These are phyloP conservation scores for Sanderia malayensis DNA, from an alignment of 30 jellyfish, hydroid and myxozoan genomes.

Conservation along the genomic window DNA sequence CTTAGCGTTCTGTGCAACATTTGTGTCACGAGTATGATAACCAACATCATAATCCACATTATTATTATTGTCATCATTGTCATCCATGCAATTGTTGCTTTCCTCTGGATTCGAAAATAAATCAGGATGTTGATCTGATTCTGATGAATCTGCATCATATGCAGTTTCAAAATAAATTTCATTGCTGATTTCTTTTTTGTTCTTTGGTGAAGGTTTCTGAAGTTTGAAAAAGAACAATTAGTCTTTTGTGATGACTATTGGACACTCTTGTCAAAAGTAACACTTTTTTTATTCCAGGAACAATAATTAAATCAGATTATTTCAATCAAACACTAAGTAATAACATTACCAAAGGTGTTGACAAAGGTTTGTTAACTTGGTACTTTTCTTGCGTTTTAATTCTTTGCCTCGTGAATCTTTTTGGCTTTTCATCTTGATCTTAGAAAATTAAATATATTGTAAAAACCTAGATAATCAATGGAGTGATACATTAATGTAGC, in stretches of 20 bases:
- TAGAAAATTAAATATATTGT: neutral
- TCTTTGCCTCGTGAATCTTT: neutral
- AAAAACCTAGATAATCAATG: no score
- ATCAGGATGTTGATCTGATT: conserved; percentile 40
- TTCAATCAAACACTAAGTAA: no score
- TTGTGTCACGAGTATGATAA: no score
- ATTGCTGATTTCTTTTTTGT: neutral
- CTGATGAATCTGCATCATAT: conserved; percentile 82
- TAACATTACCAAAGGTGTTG: neutral
- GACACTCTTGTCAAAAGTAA: neutral
- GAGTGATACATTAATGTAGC: no score
- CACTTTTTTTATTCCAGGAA: no score
- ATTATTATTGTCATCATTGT: neutral
- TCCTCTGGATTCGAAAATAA: neutral
- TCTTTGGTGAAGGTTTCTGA: conserved; percentile 16
- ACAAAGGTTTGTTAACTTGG: neutral
- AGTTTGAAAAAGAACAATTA: no score
- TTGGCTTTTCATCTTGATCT: conserved; percentile 5
- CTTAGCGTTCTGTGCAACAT: neutral
- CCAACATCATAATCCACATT: conserved; percentile 15
- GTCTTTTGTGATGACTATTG: no score
- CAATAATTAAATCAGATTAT: no score
- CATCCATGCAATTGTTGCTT: neutral
- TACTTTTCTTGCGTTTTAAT: neutral
- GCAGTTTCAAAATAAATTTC: conserved; percentile 34